These are phyloP conservation scores for Indri indri DNA, from an alignment of 2,113 vertebrate species.

Conservation along the genomic window DNA sequence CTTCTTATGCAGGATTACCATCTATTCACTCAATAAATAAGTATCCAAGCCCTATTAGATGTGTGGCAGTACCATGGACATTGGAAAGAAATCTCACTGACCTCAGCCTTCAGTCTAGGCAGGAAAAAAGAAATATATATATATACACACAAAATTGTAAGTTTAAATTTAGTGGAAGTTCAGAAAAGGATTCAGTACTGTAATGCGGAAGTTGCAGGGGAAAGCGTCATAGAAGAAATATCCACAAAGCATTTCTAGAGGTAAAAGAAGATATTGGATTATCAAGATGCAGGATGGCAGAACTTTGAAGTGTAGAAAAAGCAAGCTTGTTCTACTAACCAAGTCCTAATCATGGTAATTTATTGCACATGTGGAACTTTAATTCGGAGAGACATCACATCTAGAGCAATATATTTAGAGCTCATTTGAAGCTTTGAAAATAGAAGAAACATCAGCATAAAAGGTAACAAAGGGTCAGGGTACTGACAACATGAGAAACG, in stretches of 20 bases:
- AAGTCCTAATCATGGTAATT: background rate
- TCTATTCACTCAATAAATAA: background rate
- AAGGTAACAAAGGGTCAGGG: too few species aligned
- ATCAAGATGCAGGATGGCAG: background rate
- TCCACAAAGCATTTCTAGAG: background rate
- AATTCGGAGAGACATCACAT: background rate
- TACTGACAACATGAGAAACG: background rate
- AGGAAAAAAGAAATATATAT: background rate
- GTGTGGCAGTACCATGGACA: background rate
- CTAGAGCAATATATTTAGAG: background rate
- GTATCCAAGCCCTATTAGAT: background rate
- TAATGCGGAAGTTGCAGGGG: background rate
- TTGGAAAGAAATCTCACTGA: background rate
- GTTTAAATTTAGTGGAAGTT: background rate
- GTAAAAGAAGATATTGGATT: background rate
- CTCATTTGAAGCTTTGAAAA: background rate
- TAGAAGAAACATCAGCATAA: background rate
- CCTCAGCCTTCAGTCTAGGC: background rate
- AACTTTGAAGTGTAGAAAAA: background rate
- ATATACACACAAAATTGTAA: background rate
- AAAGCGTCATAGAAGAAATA: background rate
- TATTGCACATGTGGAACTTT: background rate
- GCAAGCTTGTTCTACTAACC: background rate
- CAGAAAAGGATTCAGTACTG: background rate
- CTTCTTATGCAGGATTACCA: background rate